Percentiles rank a stretch among this genome's conserved stretches.
These are phyloP conservation scores for Scelioninae gen. 1 DNA, from an alignment of 2,888 invertebrate species.

Conservation along the genomic window DNA sequence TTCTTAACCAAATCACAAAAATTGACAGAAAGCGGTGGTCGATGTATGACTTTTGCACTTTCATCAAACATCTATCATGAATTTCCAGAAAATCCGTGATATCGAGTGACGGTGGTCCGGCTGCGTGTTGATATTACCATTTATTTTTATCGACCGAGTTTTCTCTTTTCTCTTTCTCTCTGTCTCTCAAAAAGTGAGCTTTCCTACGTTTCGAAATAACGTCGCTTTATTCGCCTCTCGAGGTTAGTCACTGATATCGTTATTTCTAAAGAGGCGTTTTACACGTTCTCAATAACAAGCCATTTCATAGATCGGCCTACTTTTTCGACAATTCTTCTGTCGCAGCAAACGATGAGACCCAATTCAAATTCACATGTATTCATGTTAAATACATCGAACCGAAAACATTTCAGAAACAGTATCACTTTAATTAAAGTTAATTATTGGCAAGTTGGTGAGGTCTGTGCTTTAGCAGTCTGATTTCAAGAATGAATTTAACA, in stretches of 20 bases:
- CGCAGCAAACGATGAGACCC: slow-evolving; percentile 39
- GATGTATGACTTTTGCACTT: background rate
- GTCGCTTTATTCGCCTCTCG: slow-evolving; percentile 57
- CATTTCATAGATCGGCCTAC: slow-evolving; percentile 64
- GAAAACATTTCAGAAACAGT: slow-evolving; percentile 36
- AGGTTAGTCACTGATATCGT: slow-evolving; percentile 73
- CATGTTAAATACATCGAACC: slow-evolving; percentile 11
- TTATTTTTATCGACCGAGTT: slow-evolving; percentile 83
- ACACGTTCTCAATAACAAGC: slow-evolving; percentile 62
- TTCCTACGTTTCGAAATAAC: slow-evolving; percentile 68
- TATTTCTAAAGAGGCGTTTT: slow-evolving; percentile 62
- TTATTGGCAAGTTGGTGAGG: no score
- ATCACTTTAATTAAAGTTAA: no score
- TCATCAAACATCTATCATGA: background rate
- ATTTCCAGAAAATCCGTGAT: slow-evolving; percentile 1
- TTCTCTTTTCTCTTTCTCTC: slow-evolving; percentile 27
- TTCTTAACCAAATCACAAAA: no score
- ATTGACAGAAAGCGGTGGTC: no score
- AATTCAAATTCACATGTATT: slow-evolving; percentile 34
- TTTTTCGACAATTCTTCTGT: slow-evolving; percentile 60
- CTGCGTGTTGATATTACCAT: slow-evolving; percentile 71
- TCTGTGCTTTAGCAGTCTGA: no score
- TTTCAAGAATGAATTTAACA: no score
- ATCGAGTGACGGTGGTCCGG: background rate
- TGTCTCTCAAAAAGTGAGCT: slow-evolving; percentile 75